Base-by-base conservation (phyloP, 2,113 vertebrate species). In the Lucifuga dentata region DNA sequence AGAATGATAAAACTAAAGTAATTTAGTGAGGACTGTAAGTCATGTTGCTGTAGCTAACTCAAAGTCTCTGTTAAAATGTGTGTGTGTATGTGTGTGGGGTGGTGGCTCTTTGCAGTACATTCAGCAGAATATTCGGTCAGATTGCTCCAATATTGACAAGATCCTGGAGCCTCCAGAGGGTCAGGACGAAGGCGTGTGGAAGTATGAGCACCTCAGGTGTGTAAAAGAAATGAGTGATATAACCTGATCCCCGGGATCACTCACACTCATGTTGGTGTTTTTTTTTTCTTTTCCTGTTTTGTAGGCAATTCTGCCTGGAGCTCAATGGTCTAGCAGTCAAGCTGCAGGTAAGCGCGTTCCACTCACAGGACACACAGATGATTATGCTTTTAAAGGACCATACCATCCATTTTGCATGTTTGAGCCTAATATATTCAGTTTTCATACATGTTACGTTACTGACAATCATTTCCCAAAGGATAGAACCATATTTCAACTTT, bases 151-250 rank as follows among this genome's bases (percentile, higher is more conserved):
- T 88, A 99, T 98, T 59, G 98, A 99, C 85, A 98, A 98, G 91
- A 99, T 99, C 88, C 94, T 99, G 83, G 98, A 99, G 73, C 97
- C 98, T 77, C 97, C 98, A 0, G 98, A 99, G 88, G 97, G 97
- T 53, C 98, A 99, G 91, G 98, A 99, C 80, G 97, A 99, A 89
- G 98, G 98, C 0, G 98, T 99, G 2, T 99, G 98, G 98, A 99
- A 99, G 40, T 99, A 99, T n/a, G 98, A 99, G 85, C 97, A 99
- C 86, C 94, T 99, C 88, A 95, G 98, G 98, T 99, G 92, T 15
- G 70, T 56, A 5, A 29, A 29, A 7, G 26, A 3, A 29, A 7
- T 7, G 26, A 29, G 3, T 29, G 26, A 29, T 29, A 3, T 7
- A 7, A 29, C 26, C 26, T 29, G 26, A 29, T 7, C 3, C 3